Percentiles rank a stretch among this genome's conserved stretches.
Evolutionary conservation across 1,140 invertebrate species (phyloP).

Genomic region (Drosophila navojoa): DNA sequence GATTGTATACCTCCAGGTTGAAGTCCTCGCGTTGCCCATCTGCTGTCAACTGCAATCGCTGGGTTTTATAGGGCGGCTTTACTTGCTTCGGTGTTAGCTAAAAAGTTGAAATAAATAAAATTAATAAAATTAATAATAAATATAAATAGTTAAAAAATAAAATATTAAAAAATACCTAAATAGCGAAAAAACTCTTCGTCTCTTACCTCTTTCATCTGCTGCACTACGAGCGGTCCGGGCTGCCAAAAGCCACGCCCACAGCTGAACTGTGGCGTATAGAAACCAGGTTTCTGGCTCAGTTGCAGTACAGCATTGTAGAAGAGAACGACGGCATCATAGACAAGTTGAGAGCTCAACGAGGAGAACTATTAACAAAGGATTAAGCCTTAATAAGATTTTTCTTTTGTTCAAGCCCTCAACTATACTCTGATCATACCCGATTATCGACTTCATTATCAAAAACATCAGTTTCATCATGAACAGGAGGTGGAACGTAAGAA

Average conservation of each 20-base stretch:
- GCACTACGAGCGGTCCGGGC: conserved; percentile 59
- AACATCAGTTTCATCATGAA: conserved; percentile 70
- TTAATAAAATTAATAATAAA: background rate
- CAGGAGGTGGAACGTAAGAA: conserved; percentile 59
- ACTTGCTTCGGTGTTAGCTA: conserved; percentile 60
- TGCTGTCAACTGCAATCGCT: conserved; percentile 89
- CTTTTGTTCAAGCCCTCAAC: background rate
- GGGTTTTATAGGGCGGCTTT: conserved; percentile 69
- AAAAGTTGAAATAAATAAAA: background rate
- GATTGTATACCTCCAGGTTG: conserved; percentile 89
- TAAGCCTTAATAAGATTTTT: background rate
- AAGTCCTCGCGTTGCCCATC: conserved; percentile 89
- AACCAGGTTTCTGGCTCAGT: conserved; percentile 43
- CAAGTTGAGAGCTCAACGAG: conserved; percentile 77
- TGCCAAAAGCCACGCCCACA: conserved; percentile 73
- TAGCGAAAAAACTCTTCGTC: too few relatives aligned
- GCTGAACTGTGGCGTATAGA: conserved; percentile 55
- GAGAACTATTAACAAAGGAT: conserved; percentile 35
- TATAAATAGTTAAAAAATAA: too few relatives aligned
- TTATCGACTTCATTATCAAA: conserved; percentile 53
- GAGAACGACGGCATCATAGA: conserved; percentile 89
- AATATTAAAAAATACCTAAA: too few relatives aligned
- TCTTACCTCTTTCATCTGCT: conserved; percentile 67
- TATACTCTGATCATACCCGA: conserved; percentile 29
- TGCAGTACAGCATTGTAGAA: conserved; percentile 86